Percentiles rank a stretch among this genome's conserved stretches.
These are phyloP conservation scores for Eidolon dupreanum DNA, from an alignment of 2,797 vertebrate genomes.

Conservation along the genomic window DNA sequence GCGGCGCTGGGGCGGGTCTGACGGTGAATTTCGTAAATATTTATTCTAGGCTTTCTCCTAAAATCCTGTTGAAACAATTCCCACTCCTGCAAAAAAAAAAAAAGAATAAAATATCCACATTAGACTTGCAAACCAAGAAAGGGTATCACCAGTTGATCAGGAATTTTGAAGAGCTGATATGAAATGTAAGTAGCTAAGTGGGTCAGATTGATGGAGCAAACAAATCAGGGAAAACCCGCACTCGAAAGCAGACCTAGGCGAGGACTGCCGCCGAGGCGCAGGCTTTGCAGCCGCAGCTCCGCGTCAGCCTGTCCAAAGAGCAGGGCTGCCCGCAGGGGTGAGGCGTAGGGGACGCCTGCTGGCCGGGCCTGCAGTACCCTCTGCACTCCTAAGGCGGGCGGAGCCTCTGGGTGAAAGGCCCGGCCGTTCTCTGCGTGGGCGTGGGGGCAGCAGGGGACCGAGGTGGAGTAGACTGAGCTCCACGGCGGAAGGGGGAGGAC, in stretches of 20 bases:
- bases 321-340: not conserved
- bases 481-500: fast-evolving
- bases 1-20: not conserved
- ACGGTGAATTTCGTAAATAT: not conserved
- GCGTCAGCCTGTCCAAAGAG: not conserved
- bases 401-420: not conserved
- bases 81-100: not conserved
- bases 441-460: not conserved
- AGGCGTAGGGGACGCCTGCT: no score
- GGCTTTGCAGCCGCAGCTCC: not conserved
- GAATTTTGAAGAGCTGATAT: not conserved
- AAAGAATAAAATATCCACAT: no score
- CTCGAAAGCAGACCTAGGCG: not conserved
- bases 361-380: no score
- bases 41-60: not conserved
- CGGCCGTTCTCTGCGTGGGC: not conserved
- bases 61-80: not conserved
- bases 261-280: fast-evolving
- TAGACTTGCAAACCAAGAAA: not conserved
- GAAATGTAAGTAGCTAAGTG: not conserved
- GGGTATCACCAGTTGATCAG: not conserved
- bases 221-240: not conserved
- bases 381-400: fast-evolving
- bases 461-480: not conserved
- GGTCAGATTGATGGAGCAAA: not conserved